Evolutionary conservation across 2,888 invertebrate species (phyloP).

Genomic region (Scaptomyza parva): DNA sequence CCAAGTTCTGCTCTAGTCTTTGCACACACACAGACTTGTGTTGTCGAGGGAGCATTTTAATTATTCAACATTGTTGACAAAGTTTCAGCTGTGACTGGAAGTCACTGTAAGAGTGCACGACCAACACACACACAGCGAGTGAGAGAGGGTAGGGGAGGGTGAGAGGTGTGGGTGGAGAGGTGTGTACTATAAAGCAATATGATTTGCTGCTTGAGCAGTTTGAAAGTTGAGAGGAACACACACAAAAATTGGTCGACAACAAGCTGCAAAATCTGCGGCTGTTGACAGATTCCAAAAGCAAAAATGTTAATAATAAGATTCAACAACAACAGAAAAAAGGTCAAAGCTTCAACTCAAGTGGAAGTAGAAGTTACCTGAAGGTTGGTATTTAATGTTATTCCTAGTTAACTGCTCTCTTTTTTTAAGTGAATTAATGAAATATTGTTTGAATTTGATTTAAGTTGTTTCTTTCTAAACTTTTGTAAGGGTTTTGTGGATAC

Average conservation of each 20-base stretch:
- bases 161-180: background rate
- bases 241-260: slow-evolving; percentile 53
- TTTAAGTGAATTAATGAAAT: too few species aligned
- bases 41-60: slow-evolving; percentile 82
- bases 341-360: slow-evolving; percentile 19
- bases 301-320: background rate
- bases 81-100: slow-evolving; percentile 70
- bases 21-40: slow-evolving; percentile 64
- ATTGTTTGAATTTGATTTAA: too few species aligned
- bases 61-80: slow-evolving; percentile 83
- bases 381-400: slow-evolving; percentile 8
- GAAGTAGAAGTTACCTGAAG: background rate
- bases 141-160: background rate
- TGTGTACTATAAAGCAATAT: slow-evolving; percentile 58
- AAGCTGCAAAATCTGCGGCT: slow-evolving; percentile 50
- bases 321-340: background rate
- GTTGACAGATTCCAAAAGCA: slow-evolving; percentile 42
- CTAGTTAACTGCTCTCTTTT: background rate
- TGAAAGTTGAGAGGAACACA: slow-evolving; percentile 64
- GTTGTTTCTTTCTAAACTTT: too few species aligned
- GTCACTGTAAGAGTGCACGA: slow-evolving; percentile 16
- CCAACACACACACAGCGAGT: background rate
- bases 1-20: slow-evolving; percentile 54
- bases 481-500: too few species aligned
- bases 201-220: slow-evolving; percentile 77